Conservation (phyloP, 2,797 vertebrate genomes). For the Astyanax mexicanus region DNA sequence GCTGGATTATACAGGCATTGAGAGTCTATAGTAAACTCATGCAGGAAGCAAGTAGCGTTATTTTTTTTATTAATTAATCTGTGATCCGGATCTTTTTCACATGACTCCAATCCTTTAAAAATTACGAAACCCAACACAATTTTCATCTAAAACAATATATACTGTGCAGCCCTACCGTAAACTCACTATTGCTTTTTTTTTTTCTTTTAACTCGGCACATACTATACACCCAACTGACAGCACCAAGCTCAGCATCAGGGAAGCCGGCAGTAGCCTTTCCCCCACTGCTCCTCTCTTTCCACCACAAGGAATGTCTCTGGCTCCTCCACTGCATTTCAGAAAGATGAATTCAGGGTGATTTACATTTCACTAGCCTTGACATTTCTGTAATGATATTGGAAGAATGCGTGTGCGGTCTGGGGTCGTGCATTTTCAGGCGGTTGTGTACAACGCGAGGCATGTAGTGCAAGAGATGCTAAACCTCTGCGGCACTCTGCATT, state of each 20-base stretch:
- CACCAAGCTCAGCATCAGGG: not conserved
- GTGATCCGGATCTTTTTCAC: too few species aligned
- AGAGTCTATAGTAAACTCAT: too few species aligned
- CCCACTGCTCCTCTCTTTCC: not conserved
- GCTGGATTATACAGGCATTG: too few species aligned
- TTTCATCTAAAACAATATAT: too few species aligned
- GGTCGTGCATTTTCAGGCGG: slow-evolving; percentile 23
- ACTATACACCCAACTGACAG: not conserved
- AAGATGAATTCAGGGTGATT: slow-evolving; percentile 36
- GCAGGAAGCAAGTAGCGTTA: too few species aligned
- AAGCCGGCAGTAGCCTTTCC: slow-evolving; percentile 7
- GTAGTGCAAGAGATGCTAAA: slow-evolving; percentile 65
- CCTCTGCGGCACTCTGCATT: slow-evolving; percentile 58
- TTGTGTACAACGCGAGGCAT: slow-evolving; percentile 7
- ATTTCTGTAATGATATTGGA: slow-evolving; percentile 43
- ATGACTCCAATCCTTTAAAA: too few species aligned
- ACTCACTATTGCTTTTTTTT: not conserved
- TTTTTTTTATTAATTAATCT: too few species aligned
- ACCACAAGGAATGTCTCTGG: slow-evolving; percentile 37
- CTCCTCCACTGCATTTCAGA: slow-evolving; percentile 12
- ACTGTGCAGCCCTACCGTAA: too few species aligned
- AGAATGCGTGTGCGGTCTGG: slow-evolving; percentile 11
- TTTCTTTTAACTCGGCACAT: too few species aligned
- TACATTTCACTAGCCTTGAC: slow-evolving; percentile 49
- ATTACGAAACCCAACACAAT: too few species aligned